Evolutionary conservation across 2,797 vertebrate genomes (phyloP).

Genomic region (Heterohyrax brucei): DNA sequence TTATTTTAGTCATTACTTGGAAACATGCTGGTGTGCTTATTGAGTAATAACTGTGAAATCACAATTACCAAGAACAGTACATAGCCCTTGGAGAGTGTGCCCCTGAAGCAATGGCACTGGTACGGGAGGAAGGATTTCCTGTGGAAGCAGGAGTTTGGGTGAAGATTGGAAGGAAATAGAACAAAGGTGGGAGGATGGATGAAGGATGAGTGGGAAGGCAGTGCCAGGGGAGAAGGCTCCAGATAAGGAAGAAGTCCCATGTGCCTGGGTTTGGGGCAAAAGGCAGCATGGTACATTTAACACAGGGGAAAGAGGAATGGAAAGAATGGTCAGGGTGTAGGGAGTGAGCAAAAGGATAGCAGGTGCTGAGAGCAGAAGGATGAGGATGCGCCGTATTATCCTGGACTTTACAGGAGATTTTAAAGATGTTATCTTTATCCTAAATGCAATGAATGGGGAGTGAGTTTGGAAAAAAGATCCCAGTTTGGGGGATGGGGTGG

Average conservation of each 20-base stretch:
- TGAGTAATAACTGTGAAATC: not conserved
- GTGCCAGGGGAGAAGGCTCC: not conserved
- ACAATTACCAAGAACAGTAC: not conserved
- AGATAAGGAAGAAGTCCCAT: not conserved
- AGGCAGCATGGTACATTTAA: not conserved
- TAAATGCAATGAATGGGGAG: not conserved
- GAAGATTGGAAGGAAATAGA: not conserved
- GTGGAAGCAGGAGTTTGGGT: not conserved
- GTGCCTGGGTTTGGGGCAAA: not conserved
- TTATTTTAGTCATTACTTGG: not conserved
- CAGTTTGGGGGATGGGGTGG: not conserved
- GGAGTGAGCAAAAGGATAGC: not conserved
- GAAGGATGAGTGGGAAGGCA: not conserved
- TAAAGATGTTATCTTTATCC: not conserved
- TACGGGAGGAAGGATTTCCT: not conserved
- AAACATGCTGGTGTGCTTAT: not conserved
- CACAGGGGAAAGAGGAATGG: not conserved
- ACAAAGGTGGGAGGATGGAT: no score
- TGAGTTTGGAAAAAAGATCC: not conserved
- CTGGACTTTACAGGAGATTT: not conserved
- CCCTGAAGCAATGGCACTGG: not conserved
- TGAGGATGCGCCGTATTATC: not conserved
- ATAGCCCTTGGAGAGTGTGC: not conserved
- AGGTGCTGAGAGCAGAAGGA: not conserved
- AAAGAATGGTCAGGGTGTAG: not conserved